phyloP scores from a whole-genome alignment of 1,140 invertebrate species.

The Pseudachorutes palmiensis region DNA sequence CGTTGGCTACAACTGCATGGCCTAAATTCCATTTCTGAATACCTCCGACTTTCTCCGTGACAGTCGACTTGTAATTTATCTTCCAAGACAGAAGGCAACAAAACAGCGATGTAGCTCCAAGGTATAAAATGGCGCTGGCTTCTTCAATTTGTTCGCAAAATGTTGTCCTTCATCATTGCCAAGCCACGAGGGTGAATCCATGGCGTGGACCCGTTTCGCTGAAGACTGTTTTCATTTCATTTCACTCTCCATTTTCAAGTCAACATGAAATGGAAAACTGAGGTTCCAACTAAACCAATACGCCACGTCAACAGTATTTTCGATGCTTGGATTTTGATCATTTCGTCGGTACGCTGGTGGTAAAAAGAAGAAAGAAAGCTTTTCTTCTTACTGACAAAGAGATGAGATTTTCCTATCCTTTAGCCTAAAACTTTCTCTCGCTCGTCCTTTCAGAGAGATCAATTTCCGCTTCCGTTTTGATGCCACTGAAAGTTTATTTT shows the following conservation, averaged over 20 bases:
- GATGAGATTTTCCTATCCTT: constrained; percentile 1
- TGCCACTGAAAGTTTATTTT: not conserved
- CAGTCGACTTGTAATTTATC: too few relatives aligned
- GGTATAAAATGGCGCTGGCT: too few relatives aligned
- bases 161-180: too few relatives aligned
- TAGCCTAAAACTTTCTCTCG: constrained; percentile 3
- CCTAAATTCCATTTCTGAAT: too few relatives aligned
- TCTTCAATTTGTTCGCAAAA: too few relatives aligned
- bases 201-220: not conserved
- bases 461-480: constrained; percentile 17
- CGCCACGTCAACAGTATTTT: constrained; percentile 6
- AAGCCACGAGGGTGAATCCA: too few relatives aligned
- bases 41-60: too few relatives aligned
- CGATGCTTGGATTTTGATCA: not conserved
- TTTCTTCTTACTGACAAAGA: not conserved
- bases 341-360: not conserved
- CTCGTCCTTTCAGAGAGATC: not conserved
- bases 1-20: too few relatives aligned
- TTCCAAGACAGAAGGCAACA: too few relatives aligned
- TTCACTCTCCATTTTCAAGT: not conserved
- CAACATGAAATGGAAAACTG: constrained; percentile 7
- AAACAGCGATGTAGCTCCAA: too few relatives aligned
- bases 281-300: not conserved
- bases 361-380: not conserved
- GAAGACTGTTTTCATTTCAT: not conserved